These are phyloP conservation scores for Phlogophora meticulosa DNA, from an alignment of 2,888 invertebrate genomes.

Conservation along the genomic window DNA sequence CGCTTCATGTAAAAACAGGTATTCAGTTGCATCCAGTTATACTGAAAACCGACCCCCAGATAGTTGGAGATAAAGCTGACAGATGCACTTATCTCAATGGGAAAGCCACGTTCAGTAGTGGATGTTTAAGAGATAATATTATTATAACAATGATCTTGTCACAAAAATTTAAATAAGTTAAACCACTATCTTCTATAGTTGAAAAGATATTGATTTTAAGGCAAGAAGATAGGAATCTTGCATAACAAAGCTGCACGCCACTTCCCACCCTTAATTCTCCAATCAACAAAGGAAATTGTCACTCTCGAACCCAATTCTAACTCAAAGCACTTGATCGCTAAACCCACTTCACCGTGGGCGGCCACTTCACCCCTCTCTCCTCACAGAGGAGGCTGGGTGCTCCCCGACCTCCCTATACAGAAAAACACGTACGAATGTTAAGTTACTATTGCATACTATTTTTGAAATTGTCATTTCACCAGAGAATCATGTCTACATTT, in stretches of 20 bases:
- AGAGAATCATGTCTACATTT: too few relatives aligned
- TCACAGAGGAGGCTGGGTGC: constrained; percentile 30
- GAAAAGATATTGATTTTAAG: not conserved
- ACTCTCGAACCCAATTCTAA: constrained; percentile 48
- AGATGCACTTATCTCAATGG: too few relatives aligned
- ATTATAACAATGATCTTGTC: too few relatives aligned
- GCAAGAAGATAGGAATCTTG: not conserved
- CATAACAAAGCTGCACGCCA: not conserved
- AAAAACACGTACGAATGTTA: constrained; percentile 6
- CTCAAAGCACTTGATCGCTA: constrained; percentile 55
- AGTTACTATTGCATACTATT: not conserved
- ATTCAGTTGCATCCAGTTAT: too few relatives aligned
- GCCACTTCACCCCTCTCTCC: constrained; percentile 55
- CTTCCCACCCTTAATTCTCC: constrained; percentile 36
- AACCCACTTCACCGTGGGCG: constrained; percentile 51
- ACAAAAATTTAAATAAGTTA: too few relatives aligned
- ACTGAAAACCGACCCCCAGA: too few relatives aligned
- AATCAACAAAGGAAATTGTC: constrained; percentile 62
- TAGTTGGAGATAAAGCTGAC: too few relatives aligned
- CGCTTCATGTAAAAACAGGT: too few relatives aligned
- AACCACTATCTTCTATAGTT: too few relatives aligned
- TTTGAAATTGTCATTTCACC: too few relatives aligned
- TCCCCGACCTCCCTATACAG: constrained; percentile 17
- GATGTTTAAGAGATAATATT: too few relatives aligned
- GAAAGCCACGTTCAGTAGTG: too few relatives aligned